A percentile compares a stretch with the other conserved stretches of the same genome.
Evolutionary conservation across 2,797 vertebrate genomes (phyloP).

Genomic region (Acanthornis magna): DNA sequence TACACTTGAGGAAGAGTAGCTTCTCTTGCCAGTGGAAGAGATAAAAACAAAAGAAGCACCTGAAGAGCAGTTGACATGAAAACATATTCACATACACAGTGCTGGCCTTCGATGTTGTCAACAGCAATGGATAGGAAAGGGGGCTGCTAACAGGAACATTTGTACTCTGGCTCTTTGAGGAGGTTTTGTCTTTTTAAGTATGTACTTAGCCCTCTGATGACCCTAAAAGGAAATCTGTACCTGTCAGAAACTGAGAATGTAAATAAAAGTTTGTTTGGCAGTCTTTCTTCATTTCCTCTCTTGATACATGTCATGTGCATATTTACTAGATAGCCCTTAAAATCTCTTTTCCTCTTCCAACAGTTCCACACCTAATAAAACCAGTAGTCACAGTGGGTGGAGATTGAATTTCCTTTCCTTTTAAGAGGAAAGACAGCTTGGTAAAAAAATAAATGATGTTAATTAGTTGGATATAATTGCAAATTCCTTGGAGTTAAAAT

Average conservation of each 20-base stretch:
- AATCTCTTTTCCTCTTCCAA: neutral
- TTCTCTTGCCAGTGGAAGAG: neutral
- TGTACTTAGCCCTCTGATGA: neutral
- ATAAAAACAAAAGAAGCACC: neutral
- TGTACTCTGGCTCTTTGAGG: neutral
- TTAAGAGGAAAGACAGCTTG: conserved; percentile 30
- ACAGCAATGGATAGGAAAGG: neutral
- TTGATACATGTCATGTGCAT: neutral
- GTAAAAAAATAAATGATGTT: conserved; percentile 25
- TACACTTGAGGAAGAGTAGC: neutral
- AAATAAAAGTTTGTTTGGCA: neutral
- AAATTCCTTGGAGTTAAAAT: conserved; percentile 55
- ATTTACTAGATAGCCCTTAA: conserved; percentile 6
- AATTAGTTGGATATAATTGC: conserved; percentile 64
- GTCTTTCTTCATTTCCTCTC: neutral
- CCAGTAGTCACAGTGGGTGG: conserved; percentile 1
- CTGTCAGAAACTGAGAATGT: neutral
- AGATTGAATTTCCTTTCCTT: conserved; percentile 33
- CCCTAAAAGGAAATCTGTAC: neutral
- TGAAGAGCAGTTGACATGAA: neutral
- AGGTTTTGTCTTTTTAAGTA: conserved; percentile 19
- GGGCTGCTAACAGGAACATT: neutral
- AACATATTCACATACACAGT: neutral
- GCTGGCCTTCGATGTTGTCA: neutral
- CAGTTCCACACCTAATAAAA: conserved; percentile 25